Conservation (phyloP, 2,888 invertebrate genomes). For the Cistogaster globosa region DNA sequence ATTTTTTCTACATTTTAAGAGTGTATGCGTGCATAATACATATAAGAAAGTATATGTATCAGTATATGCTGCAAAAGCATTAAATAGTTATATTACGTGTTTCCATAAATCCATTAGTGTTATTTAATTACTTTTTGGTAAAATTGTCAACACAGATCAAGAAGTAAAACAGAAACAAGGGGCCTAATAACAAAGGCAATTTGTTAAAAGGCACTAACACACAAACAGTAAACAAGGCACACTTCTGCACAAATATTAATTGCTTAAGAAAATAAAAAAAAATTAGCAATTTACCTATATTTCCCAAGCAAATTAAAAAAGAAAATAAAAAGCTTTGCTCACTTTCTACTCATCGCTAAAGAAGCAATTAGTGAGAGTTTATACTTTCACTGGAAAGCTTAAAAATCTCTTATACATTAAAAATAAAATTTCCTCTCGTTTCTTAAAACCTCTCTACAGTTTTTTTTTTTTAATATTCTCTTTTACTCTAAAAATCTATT, state of each 20-base stretch:
- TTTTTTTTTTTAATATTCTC: too few species aligned
- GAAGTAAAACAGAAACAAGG: slow-evolving; percentile 30
- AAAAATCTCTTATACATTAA: too few species aligned
- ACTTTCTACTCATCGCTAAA: too few species aligned
- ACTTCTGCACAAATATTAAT: background rate
- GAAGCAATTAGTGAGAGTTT: too few species aligned
- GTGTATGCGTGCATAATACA: background rate
- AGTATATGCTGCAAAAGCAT: slow-evolving; percentile 11
- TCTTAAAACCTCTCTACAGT: too few species aligned
- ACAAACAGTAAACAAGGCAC: background rate
- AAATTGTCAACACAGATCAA: slow-evolving; percentile 60
- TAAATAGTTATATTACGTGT: slow-evolving; percentile 60
- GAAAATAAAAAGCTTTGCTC: too few species aligned
- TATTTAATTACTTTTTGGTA: slow-evolving; percentile 65
- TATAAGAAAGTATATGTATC: background rate
- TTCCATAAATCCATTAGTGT: slow-evolving; percentile 61
- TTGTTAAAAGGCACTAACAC: too few species aligned
- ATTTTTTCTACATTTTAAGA: slow-evolving; percentile 13
- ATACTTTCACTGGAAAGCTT: too few species aligned
- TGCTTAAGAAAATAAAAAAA: slow-evolving; percentile 6
- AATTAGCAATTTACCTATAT: background rate
- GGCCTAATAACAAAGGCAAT: slow-evolving; percentile 27
- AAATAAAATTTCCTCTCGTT: too few species aligned
- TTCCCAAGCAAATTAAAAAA: too few species aligned
- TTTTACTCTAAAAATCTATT: background rate